Base-by-base conservation (phyloP, 2,113 vertebrate species). In the Brevimyrus niger region DNA sequence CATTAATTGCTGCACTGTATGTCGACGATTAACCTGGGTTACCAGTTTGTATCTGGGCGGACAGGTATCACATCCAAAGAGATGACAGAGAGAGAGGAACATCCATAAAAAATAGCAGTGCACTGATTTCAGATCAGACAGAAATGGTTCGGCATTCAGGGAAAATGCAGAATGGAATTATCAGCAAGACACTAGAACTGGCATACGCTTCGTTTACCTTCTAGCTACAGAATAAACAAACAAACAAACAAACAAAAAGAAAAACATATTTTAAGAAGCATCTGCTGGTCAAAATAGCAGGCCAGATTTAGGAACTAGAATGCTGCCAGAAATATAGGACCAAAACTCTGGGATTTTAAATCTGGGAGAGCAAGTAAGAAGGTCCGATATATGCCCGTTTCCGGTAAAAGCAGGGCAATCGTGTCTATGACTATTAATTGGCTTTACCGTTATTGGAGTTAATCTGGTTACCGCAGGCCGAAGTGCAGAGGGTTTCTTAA, bases 121-220 rank as follows among this genome's bases (percentile, higher is more conserved):
- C 93, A 93, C 89, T 86, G 82, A 87, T 50, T 53, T 87, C 82
- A 90, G 92, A 58, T 91, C 89, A 93, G 91, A 90, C 90, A 88
- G 88, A 90, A 92, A 93, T 23, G 47, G 90, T 83, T 90, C 92
- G 90, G 94, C 95, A 96, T 96, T 96, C 95, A 93, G n/a, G 90
- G 86, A 91, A 90, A 92, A 94, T 94, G 95, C 95, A 95, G 92
- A 93, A 93, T 94, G 92, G 92, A 61, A 93, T 94, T 95, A 82
- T 92, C 93, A 91, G 94, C 94, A 94, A 94, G 93, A 94, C 95
- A 95, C 69, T 69, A 47, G 92, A 88, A 91, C 92, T 93, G 93
- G 91, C 93, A 92, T 94, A 93, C 94, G 94, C 91, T 92, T 92
- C 93, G 88, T 91, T 88, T 88, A 91, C 83, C 91, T 89, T 89